Evolutionary conservation across 2,797 vertebrate genomes (phyloP).

Genomic region (Bradypodion pumilum): DNA sequence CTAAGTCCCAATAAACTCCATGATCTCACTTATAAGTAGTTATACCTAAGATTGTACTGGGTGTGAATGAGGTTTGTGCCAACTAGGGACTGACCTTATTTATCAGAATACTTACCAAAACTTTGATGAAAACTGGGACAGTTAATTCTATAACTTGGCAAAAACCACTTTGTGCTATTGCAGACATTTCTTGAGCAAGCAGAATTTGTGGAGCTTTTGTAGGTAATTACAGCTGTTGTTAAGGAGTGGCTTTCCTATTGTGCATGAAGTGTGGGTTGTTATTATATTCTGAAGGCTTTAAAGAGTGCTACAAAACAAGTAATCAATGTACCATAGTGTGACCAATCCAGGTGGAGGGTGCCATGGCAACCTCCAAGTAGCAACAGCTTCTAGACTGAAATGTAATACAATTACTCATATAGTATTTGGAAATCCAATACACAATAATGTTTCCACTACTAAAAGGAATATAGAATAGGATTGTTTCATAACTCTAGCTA

Average conservation of each 20-base stretch:
- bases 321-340: not conserved
- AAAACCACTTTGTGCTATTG: not conserved
- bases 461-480: not conserved
- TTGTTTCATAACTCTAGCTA: not conserved
- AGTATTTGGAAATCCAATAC: not conserved
- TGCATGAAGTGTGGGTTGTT: not conserved
- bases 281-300: not conserved
- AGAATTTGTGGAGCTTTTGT: not conserved
- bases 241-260: not conserved
- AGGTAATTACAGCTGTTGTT: not conserved
- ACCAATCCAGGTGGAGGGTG: not conserved
- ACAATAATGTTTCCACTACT: not conserved
- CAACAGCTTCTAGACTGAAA: not conserved
- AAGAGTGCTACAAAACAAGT: not conserved
- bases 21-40: not conserved
- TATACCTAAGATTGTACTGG: not conserved
- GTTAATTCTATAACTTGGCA: not conserved
- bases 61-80: not conserved
- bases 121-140: not conserved
- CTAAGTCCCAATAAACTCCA: not conserved
- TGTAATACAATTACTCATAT: not conserved
- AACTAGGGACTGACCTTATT: too few relatives aligned
- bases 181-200: not conserved
- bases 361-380: not conserved
- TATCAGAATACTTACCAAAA: too few relatives aligned